Percentiles rank a stretch among this genome's conserved stretches.
Conservation (phyloP, 2,797 vertebrate genomes). For the Pyrocephalus nanus region DNA sequence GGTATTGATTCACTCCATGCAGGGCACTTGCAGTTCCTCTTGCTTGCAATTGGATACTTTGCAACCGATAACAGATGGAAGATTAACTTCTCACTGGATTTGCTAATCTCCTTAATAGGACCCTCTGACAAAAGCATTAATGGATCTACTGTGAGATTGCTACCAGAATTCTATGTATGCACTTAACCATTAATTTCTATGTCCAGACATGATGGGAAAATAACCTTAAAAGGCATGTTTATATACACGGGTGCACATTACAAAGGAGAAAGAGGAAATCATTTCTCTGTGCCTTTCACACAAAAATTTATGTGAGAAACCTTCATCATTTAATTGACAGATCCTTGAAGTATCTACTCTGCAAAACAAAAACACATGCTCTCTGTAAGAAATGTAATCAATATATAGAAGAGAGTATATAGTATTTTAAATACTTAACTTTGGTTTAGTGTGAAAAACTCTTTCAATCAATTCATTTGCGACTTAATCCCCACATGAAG, state of each 20-base stretch:
- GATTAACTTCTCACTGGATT: slow-evolving; percentile 47
- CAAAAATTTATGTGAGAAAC: background rate
- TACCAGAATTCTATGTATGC: background rate
- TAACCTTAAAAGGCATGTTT: background rate
- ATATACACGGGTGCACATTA: background rate
- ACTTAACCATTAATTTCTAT: background rate
- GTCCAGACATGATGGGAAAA: background rate
- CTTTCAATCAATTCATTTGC: background rate
- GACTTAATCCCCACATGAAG: background rate
- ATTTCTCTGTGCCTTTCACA: background rate
- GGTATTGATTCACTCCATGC: background rate
- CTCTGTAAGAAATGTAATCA: background rate
- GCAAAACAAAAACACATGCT: background rate
- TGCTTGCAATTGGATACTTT: background rate
- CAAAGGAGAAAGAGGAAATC: background rate
- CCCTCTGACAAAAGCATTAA: slow-evolving; percentile 39
- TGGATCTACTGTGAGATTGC: background rate
- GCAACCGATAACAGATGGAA: background rate
- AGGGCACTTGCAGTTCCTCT: background rate
- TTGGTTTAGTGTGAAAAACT: background rate
- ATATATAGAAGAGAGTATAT: background rate
- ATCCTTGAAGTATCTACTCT: background rate
- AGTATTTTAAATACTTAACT: background rate
- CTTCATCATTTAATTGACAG: background rate
- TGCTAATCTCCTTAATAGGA: slow-evolving; percentile 37